phyloP scores from a whole-genome alignment of 2,888 invertebrate genomes.

The Acanthosoma haemorrhoidale region DNA sequence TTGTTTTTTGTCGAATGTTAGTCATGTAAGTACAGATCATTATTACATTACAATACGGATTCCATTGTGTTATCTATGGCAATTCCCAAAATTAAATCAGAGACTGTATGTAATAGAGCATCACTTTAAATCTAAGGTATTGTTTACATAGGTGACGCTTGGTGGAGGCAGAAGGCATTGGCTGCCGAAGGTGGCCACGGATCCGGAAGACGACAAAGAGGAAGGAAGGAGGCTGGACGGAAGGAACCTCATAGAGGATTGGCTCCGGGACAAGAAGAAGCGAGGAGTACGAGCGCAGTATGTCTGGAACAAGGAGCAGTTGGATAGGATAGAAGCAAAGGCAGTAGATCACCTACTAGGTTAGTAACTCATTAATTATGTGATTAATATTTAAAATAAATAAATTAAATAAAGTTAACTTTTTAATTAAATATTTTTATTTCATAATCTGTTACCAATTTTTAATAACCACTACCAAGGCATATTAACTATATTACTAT shows the following conservation, averaged over 20 bases:
- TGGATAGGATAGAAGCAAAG: slow-evolving; percentile 62
- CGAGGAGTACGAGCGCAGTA: slow-evolving; percentile 63
- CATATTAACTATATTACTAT: too few species aligned
- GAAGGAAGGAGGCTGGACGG: slow-evolving; percentile 70
- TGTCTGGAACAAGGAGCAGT: slow-evolving; percentile 66
- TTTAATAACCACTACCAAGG: too few species aligned
- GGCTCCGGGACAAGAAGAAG: slow-evolving; percentile 68
- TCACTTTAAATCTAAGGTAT: too few species aligned
- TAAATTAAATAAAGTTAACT: too few species aligned
- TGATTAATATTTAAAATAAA: neutral
- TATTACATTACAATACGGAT: too few species aligned
- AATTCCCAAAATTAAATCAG: too few species aligned
- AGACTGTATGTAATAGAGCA: too few species aligned
- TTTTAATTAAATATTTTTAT: too few species aligned
- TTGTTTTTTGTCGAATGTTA: too few species aligned
- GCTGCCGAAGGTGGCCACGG: slow-evolving; percentile 63
- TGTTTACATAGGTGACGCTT: slow-evolving; percentile 65
- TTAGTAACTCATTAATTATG: slow-evolving; percentile 47
- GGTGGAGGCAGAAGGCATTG: slow-evolving; percentile 74
- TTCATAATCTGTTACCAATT: too few species aligned
- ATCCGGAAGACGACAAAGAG: slow-evolving; percentile 63
- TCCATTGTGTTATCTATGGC: too few species aligned
- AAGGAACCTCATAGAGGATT: slow-evolving; percentile 71
- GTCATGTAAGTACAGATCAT: too few species aligned
- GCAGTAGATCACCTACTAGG: slow-evolving; percentile 69